Evolutionary conservation across 2,113 vertebrate species (phyloP).

Genomic region (Chionodraco myersi): DNA sequence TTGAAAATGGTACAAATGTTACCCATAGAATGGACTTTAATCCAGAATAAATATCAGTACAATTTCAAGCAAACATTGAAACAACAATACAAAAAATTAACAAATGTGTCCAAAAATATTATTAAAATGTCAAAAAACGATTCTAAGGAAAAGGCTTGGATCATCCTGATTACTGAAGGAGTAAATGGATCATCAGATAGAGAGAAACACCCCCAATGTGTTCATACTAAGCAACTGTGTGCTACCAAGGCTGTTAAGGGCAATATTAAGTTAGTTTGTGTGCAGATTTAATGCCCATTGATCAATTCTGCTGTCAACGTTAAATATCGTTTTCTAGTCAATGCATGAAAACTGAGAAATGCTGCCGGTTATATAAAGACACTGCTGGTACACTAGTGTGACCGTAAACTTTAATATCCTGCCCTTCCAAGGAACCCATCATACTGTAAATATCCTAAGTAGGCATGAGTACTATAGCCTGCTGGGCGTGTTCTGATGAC

Average conservation of each 20-base stretch:
- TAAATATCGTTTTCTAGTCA: background rate
- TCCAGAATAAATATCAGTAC: background rate
- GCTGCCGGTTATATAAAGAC: conserved; percentile 18
- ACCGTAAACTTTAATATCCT: conserved; percentile 35
- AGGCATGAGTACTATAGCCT: background rate
- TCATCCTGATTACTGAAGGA: too few species aligned
- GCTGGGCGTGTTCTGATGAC: conserved; percentile 16
- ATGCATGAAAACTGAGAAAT: conserved; percentile 14
- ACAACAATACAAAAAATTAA: background rate
- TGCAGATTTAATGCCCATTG: background rate
- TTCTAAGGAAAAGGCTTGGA: too few species aligned
- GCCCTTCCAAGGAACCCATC: conserved; percentile 1
- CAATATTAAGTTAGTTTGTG: background rate
- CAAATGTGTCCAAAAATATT: background rate
- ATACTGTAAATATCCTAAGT: background rate
- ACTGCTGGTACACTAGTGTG: background rate
- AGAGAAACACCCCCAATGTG: too few species aligned
- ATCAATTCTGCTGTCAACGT: background rate
- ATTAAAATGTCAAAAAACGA: background rate
- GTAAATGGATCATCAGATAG: too few species aligned
- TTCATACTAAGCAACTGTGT: background rate
- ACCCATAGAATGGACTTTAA: background rate
- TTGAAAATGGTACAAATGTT: background rate
- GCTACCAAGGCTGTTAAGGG: background rate
- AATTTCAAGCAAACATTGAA: background rate